These are phyloP conservation scores for Xestia sexstrigata DNA, from an alignment of 2,888 invertebrate species.

Conservation along the genomic window DNA sequence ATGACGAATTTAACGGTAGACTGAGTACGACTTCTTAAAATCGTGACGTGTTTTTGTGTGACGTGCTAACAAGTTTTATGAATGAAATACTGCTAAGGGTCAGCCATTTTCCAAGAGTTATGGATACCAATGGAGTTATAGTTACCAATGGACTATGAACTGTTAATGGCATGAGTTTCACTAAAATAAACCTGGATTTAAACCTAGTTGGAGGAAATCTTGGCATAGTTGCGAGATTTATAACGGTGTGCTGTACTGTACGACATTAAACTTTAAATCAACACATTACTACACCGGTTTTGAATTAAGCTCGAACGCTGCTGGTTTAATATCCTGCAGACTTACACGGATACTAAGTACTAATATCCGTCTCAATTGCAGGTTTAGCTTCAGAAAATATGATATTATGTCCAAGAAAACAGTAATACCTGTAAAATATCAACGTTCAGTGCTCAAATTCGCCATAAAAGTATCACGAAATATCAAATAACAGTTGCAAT, in stretches of 20 bases:
- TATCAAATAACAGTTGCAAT: slow-evolving; percentile 17
- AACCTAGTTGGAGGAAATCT: slow-evolving; percentile 46
- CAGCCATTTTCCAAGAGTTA: slow-evolving; percentile 49
- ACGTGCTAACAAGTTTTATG: slow-evolving; percentile 77
- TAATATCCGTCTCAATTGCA: slow-evolving; percentile 8
- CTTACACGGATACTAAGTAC: slow-evolving; percentile 11
- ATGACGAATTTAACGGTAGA: slow-evolving; percentile 54
- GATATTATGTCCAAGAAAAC: neutral
- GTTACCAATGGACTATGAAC: slow-evolving; percentile 33
- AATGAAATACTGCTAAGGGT: slow-evolving; percentile 70
- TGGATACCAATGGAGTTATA: slow-evolving; percentile 22
- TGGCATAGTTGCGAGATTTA: slow-evolving; percentile 47
- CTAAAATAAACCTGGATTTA: slow-evolving; percentile 36
- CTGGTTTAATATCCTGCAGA: slow-evolving; percentile 3
- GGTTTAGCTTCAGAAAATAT: neutral
- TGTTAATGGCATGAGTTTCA: slow-evolving; percentile 33
- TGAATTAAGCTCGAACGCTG: slow-evolving; percentile 2
- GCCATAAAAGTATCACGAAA: slow-evolving; percentile 1
- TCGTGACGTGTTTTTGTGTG: slow-evolving; percentile 74
- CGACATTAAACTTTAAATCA: slow-evolving; percentile 48
- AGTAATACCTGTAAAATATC: neutral
- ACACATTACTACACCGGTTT: slow-evolving; percentile 18
- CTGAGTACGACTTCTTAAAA: slow-evolving; percentile 65
- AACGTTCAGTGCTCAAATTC: neutral
- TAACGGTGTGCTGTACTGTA: slow-evolving; percentile 35